Evolutionary conservation across 2,113 vertebrate genomes (phyloP), one percentile per base, ranked within the genome.

Genomic region (Macrotus californicus): DNA sequence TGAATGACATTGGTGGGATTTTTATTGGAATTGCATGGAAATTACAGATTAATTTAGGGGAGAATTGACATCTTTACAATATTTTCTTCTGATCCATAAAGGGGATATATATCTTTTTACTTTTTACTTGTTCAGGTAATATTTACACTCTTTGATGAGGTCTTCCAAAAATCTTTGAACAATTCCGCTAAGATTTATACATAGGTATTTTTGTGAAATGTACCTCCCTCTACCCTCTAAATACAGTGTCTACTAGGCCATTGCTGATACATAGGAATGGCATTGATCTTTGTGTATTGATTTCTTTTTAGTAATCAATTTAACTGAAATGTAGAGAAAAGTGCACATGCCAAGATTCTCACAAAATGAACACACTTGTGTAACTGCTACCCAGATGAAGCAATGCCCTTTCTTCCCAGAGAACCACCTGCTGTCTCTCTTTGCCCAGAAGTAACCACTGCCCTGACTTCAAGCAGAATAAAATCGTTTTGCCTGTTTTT

Each of bases 401-500:
- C 87, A 52, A 48, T 36, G 31, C 29, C 18, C 41, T 86, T 89
- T 88, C 3, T 54, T 87, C 43, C 48, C 69, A 66, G 75, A 52
- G 83, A 94, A 87, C 26, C 7, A 69, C 36, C 70, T 73, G 2
- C 14, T 52, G 2, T 19, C 8, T 82, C 61, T 94, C 18, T 88
- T 24, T 94, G 52, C n/a, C 9, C n/a, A 61, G 31, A 75, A 67
- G 34, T 91, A 43, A 88, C 41, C 69, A 77, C 46, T 83, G 16
- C 82, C 18, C 14, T 92, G 34, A 96, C 16, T 54, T 82, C 46
- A 95, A 67, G 66, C 24, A 61, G 22, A 50, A 75, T 56, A 61
- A 94, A 95, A 66, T 84, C 90, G 56, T 43, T 81, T 76, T 89
- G 24, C n/a, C 52, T 43, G 43, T n/a, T 93, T 87, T 56, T 80